These are phyloP conservation scores for Blera fallax DNA, from an alignment of 2,888 invertebrate genomes.

Conservation along the genomic window DNA sequence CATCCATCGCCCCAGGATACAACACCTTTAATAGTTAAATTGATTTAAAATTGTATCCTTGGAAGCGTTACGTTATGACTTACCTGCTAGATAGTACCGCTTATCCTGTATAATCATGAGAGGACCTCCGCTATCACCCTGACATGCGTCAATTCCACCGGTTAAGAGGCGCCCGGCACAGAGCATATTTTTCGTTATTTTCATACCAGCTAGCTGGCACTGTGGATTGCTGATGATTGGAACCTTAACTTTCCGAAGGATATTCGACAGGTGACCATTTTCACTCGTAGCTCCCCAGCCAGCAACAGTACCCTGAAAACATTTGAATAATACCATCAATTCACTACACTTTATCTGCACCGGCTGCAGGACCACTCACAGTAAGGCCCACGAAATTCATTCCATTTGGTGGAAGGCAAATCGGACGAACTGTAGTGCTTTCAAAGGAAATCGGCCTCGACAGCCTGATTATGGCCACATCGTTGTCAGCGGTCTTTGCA, in stretches of 20 bases:
- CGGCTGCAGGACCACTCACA: conserved; percentile 34
- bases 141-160: conserved; percentile 34
- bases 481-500: conserved; percentile 86
- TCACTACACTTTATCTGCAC: background rate
- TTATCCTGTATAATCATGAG: conserved; percentile 54
- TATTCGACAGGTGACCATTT: conserved; percentile 4
- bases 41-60: background rate
- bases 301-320: conserved; percentile 43
- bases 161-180: conserved; percentile 38
- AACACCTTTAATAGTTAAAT: conserved; percentile 20
- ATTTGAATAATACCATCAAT: background rate
- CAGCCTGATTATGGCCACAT: conserved; percentile 88
- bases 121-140: conserved; percentile 68
- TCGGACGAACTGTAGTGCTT: conserved; percentile 77
- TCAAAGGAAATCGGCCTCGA: conserved; percentile 85
- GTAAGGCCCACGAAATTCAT: conserved; percentile 27
- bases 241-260: conserved; percentile 39
- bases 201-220: conserved; percentile 43
- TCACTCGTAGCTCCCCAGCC: conserved; percentile 41
- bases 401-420: conserved; percentile 39
- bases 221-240: conserved; percentile 56
- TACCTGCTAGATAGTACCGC: conserved; percentile 57
- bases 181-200: conserved; percentile 49
- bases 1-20: conserved; percentile 66
- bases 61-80: too few relatives aligned